A percentile compares a stretch with the other conserved stretches of the same genome.
Evolutionary conservation across 2,113 vertebrate species (phyloP).

Genomic region (Noturus placidus): DNA sequence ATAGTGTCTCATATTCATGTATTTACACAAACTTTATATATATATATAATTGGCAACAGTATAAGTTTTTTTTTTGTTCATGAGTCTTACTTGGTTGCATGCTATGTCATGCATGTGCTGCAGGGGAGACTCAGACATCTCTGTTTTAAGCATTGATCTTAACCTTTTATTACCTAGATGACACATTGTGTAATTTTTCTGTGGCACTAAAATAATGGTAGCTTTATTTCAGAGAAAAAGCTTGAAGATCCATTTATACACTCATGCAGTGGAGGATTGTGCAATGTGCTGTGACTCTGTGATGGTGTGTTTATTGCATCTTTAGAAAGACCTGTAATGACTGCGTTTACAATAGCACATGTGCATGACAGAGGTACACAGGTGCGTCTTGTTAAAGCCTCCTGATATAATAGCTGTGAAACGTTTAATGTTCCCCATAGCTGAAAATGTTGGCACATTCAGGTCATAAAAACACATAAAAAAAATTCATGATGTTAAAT

Average conservation of each 20-base stretch:
- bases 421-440: conserved; percentile 59
- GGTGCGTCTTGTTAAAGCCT: conserved; percentile 70
- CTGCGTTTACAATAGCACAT: conserved; percentile 59
- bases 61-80: conserved; percentile 64
- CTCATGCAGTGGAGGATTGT: background rate
- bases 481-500: conserved; percentile 47
- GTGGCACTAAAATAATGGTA: background rate
- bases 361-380: conserved; percentile 59
- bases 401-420: conserved; percentile 69
- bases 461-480: conserved; percentile 52
- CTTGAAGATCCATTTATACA: conserved; percentile 3
- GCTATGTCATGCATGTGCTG: background rate
- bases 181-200: background rate
- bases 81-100: conserved; percentile 46
- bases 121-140: background rate
- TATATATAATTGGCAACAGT: background rate
- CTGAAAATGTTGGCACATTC: conserved; percentile 63
- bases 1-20: no score
- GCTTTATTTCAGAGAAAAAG: background rate
- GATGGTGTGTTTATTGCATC: background rate
- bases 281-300: no score
- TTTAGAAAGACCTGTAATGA: conserved; percentile 46
- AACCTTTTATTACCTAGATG: background rate
- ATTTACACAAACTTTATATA: no score
- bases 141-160: background rate